phyloP scores from a whole-genome alignment of 1,140 invertebrate species.

The Cydia splendana region DNA sequence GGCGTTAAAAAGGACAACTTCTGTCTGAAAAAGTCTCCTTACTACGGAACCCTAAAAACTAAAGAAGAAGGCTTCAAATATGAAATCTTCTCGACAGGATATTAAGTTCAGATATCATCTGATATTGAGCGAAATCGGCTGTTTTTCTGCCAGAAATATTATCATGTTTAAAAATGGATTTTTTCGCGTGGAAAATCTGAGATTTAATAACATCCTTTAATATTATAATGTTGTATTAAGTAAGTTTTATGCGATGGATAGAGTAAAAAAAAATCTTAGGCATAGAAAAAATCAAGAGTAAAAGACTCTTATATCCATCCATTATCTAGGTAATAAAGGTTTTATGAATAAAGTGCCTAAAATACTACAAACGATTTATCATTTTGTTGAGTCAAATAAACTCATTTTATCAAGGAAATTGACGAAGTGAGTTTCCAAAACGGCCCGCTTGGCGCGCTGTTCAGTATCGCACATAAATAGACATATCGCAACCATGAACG shows the following conservation, averaged over 20 bases:
- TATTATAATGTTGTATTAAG: not conserved
- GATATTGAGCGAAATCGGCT: not conserved
- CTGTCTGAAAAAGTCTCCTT: not conserved
- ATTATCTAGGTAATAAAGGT: too few relatives aligned
- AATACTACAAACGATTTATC: too few relatives aligned
- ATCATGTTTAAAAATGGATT: not conserved
- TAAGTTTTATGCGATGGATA: not conserved
- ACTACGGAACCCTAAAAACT: not conserved
- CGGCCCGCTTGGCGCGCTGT: too few relatives aligned
- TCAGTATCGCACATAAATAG: too few relatives aligned
- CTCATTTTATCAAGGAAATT: too few relatives aligned
- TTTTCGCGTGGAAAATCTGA: not conserved
- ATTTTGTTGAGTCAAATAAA: too few relatives aligned
- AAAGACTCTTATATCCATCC: too few relatives aligned
- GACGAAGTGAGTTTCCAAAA: too few relatives aligned
- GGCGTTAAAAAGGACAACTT: not conserved
- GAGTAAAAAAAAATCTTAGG: too few relatives aligned
- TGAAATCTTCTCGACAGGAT: not conserved
- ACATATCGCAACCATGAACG: too few relatives aligned
- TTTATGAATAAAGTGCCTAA: too few relatives aligned
- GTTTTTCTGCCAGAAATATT: slow-evolving; percentile 11
- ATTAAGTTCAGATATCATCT: slow-evolving; percentile 17
- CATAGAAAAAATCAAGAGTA: too few relatives aligned
- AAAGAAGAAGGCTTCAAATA: not conserved
- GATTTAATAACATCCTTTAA: not conserved